Evolutionary conservation across 2,888 invertebrate genomes (phyloP).

Genomic region (Heliconius sara): DNA sequence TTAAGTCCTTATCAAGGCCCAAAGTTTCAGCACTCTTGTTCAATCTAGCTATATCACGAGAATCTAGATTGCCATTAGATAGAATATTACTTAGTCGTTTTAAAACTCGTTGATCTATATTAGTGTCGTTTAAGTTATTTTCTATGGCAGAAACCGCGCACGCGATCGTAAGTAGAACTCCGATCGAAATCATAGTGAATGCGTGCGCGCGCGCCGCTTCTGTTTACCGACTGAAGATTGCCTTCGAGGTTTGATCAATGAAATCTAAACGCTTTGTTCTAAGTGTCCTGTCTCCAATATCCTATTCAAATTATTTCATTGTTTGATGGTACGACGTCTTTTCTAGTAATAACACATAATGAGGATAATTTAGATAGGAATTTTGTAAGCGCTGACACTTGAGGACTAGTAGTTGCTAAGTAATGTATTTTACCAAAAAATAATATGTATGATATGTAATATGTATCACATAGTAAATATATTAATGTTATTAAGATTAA

Average conservation of each 20-base stretch:
- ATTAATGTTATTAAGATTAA: neutral
- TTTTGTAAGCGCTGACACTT: constrained; percentile 1
- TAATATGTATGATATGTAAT: neutral
- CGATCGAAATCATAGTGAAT: constrained; percentile 63
- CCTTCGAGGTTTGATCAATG: constrained; percentile 51
- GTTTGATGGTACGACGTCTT: constrained; percentile 42
- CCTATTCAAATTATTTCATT: constrained; percentile 63
- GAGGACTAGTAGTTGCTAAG: neutral
- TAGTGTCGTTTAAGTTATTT: constrained; percentile 59
- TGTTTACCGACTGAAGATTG: constrained; percentile 61
- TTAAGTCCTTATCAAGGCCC: constrained; percentile 63
- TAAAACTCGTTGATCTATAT: constrained; percentile 60
- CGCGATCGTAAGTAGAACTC: constrained; percentile 63
- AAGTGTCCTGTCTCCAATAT: constrained; percentile 55
- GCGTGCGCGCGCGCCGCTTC: constrained; percentile 74
- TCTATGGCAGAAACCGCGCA: constrained; percentile 61
- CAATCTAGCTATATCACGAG: constrained; percentile 57
- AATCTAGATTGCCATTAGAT: constrained; percentile 61
- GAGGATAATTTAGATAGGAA: neutral
- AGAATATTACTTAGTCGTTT: constrained; percentile 58
- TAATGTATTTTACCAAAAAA: neutral
- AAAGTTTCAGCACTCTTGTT: constrained; percentile 64
- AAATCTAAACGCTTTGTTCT: constrained; percentile 47
- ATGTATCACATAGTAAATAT: neutral
- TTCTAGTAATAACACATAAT: constrained; percentile 24